A percentile compares a stretch with the other conserved stretches of the same genome.
phyloP scores from a whole-genome alignment of 2,113 vertebrate genomes.

The Lipophrys pholis region DNA sequence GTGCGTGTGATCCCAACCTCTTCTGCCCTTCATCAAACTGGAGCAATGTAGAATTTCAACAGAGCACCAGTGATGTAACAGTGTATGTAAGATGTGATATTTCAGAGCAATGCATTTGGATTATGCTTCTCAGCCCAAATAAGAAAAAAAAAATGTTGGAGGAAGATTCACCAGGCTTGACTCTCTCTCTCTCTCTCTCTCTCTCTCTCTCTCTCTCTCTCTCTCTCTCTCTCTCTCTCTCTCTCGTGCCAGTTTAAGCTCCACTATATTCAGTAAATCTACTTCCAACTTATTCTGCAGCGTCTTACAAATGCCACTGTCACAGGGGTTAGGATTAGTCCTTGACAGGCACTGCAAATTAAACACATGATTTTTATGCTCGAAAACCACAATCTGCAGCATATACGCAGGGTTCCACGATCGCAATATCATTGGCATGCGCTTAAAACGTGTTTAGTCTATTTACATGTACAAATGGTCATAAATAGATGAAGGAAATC shows the following conservation, averaged over 20 bases:
- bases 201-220: too few relatives aligned
- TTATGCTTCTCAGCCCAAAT: constrained; percentile 47
- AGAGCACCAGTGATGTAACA: constrained; percentile 56
- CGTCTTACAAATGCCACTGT: constrained; percentile 62
- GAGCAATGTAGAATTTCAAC: constrained; percentile 32
- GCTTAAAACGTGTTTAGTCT: constrained; percentile 27
- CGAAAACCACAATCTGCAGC: constrained; percentile 13
- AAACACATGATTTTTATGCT: constrained; percentile 53
- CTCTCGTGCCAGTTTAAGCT: constrained; percentile 60
- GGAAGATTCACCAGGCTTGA: constrained; percentile 59
- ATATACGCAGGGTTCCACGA: constrained; percentile 36
- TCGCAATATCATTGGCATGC: constrained; percentile 30
- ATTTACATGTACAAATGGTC: constrained; percentile 11
- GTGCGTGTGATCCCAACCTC: neutral
- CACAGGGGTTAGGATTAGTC: constrained; percentile 59
- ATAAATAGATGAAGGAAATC: constrained; percentile 9
- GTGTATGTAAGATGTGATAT: constrained; percentile 54
- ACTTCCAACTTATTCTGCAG: constrained; percentile 69
- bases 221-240: too few relatives aligned
- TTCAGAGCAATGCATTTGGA: constrained; percentile 63
- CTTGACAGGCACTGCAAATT: constrained; percentile 50
- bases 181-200: constrained; percentile 2
- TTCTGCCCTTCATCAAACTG: constrained; percentile 38
- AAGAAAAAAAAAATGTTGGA: constrained; percentile 29
- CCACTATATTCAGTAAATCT: constrained; percentile 73